Percentiles rank a stretch among this genome's conserved stretches.
phyloP scores from a whole-genome alignment of 2,888 invertebrate species.

The Ischnura elegans region DNA sequence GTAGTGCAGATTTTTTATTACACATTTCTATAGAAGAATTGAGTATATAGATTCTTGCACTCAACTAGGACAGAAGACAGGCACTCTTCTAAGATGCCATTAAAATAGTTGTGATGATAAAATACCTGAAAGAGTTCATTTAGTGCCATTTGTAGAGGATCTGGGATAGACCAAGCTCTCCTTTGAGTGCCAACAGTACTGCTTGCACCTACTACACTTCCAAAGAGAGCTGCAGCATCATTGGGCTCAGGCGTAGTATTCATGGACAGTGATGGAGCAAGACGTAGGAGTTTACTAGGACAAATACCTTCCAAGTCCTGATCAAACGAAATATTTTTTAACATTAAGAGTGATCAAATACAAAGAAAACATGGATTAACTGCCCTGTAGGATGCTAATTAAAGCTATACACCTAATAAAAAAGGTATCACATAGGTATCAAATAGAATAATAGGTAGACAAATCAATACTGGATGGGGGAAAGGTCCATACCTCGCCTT shows the following conservation, averaged over 20 bases:
- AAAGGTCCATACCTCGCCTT: conserved; percentile 75
- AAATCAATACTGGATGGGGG: too few species aligned
- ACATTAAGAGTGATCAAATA: too few species aligned
- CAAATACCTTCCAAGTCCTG: conserved; percentile 75
- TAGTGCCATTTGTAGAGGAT: conserved; percentile 84
- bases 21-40: too few species aligned
- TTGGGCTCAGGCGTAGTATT: conserved; percentile 50
- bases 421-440: too few species aligned
- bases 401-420: too few species aligned
- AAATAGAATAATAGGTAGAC: too few species aligned
- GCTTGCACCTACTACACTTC: conserved; percentile 41
- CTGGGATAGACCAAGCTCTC: conserved; percentile 78
- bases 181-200: conserved; percentile 40
- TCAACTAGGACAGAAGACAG: neutral
- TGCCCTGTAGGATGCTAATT: too few species aligned
- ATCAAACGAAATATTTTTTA: conserved; percentile 70
- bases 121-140: conserved; percentile 73
- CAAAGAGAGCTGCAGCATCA: conserved; percentile 62
- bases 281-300: conserved; percentile 75
- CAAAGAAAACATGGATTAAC: too few species aligned
- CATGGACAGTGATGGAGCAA: conserved; percentile 76
- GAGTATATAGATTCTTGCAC: too few species aligned
- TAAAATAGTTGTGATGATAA: too few species aligned
- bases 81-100: too few species aligned
- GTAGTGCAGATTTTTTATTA: too few species aligned